phyloP scores from a whole-genome alignment of 2,113 vertebrate species.

The Gobiocypris rarus region DNA sequence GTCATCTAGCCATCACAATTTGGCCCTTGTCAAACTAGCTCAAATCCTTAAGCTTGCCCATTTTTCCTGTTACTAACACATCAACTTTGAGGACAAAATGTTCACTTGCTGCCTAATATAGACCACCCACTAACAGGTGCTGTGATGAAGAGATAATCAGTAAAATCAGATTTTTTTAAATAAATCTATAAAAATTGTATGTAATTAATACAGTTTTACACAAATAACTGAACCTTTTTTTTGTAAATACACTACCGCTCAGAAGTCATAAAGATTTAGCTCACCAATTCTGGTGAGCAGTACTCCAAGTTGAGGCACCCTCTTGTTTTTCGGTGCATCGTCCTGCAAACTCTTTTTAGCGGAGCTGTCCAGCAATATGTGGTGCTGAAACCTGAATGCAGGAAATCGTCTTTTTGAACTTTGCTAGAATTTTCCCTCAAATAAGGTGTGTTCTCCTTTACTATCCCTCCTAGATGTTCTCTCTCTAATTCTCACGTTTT shows the following conservation, averaged over 20 bases:
- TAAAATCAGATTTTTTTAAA: too few relatives aligned
- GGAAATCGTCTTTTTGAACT: neutral
- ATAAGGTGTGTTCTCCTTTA: neutral
- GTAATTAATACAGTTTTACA: neutral
- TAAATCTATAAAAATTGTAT: too few relatives aligned
- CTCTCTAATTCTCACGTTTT: neutral
- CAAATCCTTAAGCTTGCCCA: too few relatives aligned
- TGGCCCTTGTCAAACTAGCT: too few relatives aligned
- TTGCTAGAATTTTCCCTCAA: neutral
- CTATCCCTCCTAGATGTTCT: neutral
- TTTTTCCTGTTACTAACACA: too few relatives aligned
- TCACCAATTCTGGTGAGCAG: neutral
- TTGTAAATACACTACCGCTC: neutral
- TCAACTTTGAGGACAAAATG: too few relatives aligned
- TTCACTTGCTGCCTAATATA: too few relatives aligned
- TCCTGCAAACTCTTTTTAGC: slow-evolving; percentile 6
- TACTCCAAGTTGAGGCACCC: neutral
- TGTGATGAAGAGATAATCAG: too few relatives aligned
- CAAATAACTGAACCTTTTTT: neutral
- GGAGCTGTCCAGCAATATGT: slow-evolving; percentile 65
- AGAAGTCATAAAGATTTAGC: neutral
- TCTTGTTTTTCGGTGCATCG: neutral
- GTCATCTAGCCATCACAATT: too few relatives aligned
- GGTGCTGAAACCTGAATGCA: slow-evolving; percentile 66
- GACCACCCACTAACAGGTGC: too few relatives aligned